Evolutionary conservation across 1,140 invertebrate species (phyloP).

Genomic region (Hyles euphorbiae): DNA sequence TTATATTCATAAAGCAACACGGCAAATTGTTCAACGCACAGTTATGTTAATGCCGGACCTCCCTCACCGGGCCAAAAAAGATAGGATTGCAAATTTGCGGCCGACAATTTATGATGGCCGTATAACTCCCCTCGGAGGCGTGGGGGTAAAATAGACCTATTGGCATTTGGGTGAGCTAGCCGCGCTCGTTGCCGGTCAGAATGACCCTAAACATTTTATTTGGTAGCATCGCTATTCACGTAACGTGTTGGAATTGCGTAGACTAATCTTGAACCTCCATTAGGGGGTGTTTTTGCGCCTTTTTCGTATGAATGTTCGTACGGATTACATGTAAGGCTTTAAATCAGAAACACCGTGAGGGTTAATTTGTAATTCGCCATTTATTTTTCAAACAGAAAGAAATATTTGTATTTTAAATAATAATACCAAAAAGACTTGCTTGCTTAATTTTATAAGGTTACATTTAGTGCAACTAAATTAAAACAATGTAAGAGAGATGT

Average conservation of each 20-base stretch:
- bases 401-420: too few relatives aligned
- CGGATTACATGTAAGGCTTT: constrained; percentile 35
- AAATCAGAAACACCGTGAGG: neutral
- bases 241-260: constrained; percentile 47
- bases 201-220: constrained; percentile 74
- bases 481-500: too few relatives aligned
- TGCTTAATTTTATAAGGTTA: too few relatives aligned
- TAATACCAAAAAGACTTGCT: too few relatives aligned
- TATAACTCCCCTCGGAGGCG: constrained; percentile 56
- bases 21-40: constrained; percentile 47
- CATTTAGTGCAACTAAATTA: too few relatives aligned
- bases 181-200: constrained; percentile 57
- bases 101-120: constrained; percentile 70
- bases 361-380: too few relatives aligned
- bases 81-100: constrained; percentile 75
- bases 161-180: constrained; percentile 61
- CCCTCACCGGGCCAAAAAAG: constrained; percentile 58
- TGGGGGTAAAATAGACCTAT: constrained; percentile 64
- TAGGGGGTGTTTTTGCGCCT: constrained; percentile 54
- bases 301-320: constrained; percentile 47
- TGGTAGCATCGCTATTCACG: constrained; percentile 53
- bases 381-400: too few relatives aligned
- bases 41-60: constrained; percentile 64
- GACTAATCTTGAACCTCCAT: constrained; percentile 65
- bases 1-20: constrained; percentile 53